phyloP scores from a whole-genome alignment of 2,888 invertebrate genomes.

The Rutpela maculata region DNA sequence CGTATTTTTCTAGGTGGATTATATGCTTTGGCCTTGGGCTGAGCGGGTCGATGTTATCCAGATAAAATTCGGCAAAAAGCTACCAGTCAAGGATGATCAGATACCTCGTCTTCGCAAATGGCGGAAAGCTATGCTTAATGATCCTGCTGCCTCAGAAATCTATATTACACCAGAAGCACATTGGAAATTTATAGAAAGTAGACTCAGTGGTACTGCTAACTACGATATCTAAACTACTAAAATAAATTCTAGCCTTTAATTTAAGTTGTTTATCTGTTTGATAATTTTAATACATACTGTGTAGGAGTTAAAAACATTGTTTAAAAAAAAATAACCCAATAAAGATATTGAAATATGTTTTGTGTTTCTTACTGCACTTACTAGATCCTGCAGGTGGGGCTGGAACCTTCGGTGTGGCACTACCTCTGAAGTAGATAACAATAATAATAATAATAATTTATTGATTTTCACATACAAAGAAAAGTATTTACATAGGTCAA shows the following conservation, averaged over 20 bases:
- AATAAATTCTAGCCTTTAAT: neutral
- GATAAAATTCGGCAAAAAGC: constrained; percentile 60
- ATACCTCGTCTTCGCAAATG: constrained; percentile 64
- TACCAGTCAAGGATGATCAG: constrained; percentile 63
- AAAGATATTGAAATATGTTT: too few species aligned
- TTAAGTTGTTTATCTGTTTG: neutral
- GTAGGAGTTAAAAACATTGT: too few species aligned
- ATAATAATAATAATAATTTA: too few species aligned
- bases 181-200: constrained; percentile 63
- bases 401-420: too few species aligned
- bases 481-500: too few species aligned
- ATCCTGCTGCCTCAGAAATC: constrained; percentile 61
- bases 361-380: too few species aligned
- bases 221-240: constrained; percentile 61
- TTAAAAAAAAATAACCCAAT: too few species aligned
- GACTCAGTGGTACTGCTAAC: constrained; percentile 61
- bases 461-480: too few species aligned
- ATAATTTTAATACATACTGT: too few species aligned
- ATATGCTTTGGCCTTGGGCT: constrained; percentile 71
- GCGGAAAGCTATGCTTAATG: constrained; percentile 64
- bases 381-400: too few species aligned
- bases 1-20: constrained; percentile 64
- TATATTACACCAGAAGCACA: constrained; percentile 66
- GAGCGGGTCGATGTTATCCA: constrained; percentile 63
- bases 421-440: too few species aligned